Percentiles rank a stretch among this genome's conserved stretches.
These are phyloP conservation scores for Drosophila equinoxialis DNA, from an alignment of 1,140 invertebrate species.

Conservation along the genomic window DNA sequence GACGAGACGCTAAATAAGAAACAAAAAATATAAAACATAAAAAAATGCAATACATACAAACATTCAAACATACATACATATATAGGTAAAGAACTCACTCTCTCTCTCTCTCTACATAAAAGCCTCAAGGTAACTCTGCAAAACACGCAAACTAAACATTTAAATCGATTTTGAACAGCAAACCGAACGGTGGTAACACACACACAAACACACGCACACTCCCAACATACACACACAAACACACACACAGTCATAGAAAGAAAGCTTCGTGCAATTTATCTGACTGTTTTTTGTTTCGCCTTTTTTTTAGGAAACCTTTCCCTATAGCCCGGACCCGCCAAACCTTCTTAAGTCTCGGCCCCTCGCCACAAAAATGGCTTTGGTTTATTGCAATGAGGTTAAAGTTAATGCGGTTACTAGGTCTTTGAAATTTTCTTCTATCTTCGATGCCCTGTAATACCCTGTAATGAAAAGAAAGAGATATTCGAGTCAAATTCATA, in stretches of 20 bases:
- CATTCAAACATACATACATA: constrained; percentile 12
- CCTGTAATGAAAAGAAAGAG: not conserved
- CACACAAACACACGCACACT: not conserved
- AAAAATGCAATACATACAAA: constrained; percentile 17
- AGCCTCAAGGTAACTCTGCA: constrained; percentile 68
- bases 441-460: not conserved
- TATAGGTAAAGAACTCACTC: not conserved
- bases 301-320: constrained; percentile 4
- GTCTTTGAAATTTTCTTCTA: constrained; percentile 45
- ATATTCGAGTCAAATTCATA: not conserved
- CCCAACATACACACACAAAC: not conserved
- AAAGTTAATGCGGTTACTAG: constrained; percentile 36
- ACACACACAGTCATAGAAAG: not conserved
- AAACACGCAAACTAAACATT: constrained; percentile 75
- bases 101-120: constrained; percentile 27
- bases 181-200: constrained; percentile 2
- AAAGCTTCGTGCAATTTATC: constrained; percentile 55
- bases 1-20: constrained; percentile 38
- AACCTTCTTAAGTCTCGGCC: not conserved
- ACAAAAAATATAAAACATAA: constrained; percentile 25
- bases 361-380: constrained; percentile 2
- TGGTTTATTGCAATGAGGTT: constrained; percentile 51
- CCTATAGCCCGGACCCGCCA: not conserved
- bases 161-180: constrained; percentile 65
- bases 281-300: constrained; percentile 37